Percentiles rank a stretch among this genome's conserved stretches.
phyloP scores from a whole-genome alignment of 2,888 invertebrate species.

The Machimus atricapillus region DNA sequence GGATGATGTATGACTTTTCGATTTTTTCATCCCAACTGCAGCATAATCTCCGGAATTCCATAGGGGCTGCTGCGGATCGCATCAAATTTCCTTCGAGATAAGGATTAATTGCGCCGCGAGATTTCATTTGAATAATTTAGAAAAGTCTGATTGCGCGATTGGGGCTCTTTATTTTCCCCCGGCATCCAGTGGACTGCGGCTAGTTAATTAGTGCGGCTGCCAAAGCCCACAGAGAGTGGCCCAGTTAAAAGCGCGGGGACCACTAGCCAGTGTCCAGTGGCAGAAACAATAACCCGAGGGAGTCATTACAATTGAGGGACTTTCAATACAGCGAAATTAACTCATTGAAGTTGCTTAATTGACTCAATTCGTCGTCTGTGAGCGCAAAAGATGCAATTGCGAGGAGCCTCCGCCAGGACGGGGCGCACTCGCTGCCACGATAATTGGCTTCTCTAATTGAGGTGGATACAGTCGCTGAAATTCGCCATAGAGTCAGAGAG shows the following conservation, averaged over 20 bases:
- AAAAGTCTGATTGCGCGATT: background rate
- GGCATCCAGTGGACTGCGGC: background rate
- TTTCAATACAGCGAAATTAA: slow-evolving; percentile 45
- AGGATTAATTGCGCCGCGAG: background rate
- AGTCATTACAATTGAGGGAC: slow-evolving; percentile 40
- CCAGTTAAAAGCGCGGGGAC: slow-evolving; percentile 2
- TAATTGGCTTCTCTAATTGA: slow-evolving; percentile 38
- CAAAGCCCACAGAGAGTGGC: background rate
- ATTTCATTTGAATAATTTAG: background rate
- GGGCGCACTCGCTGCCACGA: slow-evolving; percentile 12
- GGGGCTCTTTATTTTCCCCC: background rate
- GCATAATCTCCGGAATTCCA: background rate
- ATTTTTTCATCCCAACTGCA: slow-evolving; percentile 34
- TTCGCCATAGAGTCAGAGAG: slow-evolving; percentile 3
- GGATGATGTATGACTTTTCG: slow-evolving; percentile 46
- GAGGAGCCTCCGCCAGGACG: slow-evolving; percentile 25
- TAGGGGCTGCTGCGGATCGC: background rate
- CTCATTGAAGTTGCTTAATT: slow-evolving; percentile 47
- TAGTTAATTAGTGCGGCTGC: background rate
- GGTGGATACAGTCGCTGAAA: slow-evolving; percentile 35
- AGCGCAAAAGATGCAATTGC: slow-evolving; percentile 38
- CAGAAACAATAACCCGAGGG: slow-evolving; percentile 38
- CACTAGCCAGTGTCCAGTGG: slow-evolving; percentile 36
- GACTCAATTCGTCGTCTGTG: slow-evolving; percentile 46
- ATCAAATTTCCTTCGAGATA: background rate